Base-by-base conservation (phyloP, 1,140 invertebrate species). In the Homalodisca vitripennis region DNA sequence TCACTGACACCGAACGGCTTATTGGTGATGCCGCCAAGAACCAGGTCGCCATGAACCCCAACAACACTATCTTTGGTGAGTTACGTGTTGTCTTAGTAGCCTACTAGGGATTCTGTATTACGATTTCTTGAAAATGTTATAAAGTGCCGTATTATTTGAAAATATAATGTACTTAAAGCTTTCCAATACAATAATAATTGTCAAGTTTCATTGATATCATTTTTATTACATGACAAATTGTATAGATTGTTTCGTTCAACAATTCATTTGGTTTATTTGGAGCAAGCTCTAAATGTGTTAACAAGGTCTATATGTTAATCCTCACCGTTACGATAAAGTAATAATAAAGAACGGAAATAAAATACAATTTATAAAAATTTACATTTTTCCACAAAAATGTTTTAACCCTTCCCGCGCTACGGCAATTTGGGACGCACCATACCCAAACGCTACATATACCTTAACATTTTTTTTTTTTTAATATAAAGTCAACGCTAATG, bases 41-140 rank as follows among this genome's bases (percentile, higher is more conserved):
- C 74, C 84, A 91, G 76, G 89, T 89, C 12, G 89, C 92, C 10
- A 91, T 92, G 88, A 95, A 95, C 79, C 92, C 93, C 14, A 83
- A 83, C 72, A 95, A 95, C 78, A 94, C 92, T 1, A 87, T 92
- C 14, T 92, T 92, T 74, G 92, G 94, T 82, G 90, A 87, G 84
- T 64, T 34, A 10, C 13, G 13, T 41, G 17, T 41, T 41, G 34
- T 10, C 17, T 6, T 41, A 41, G 34, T 6, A 6, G 34, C 17
- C 6, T 17, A 10, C 17, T 10, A 41, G 17, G 17, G 6, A 41
- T 41, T 6, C 17, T 10, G 17, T 10, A 17, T 10, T 10, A 41
- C 34, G 34, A 41, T 17, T 10, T 41, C 34, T 41, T 41, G 34
- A 6, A 41, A 41, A 6, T 41, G 34, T 6, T 41, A 41, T 17